Conservation (phyloP, 2,797 vertebrate species). For the Aldrovandia affinis region DNA sequence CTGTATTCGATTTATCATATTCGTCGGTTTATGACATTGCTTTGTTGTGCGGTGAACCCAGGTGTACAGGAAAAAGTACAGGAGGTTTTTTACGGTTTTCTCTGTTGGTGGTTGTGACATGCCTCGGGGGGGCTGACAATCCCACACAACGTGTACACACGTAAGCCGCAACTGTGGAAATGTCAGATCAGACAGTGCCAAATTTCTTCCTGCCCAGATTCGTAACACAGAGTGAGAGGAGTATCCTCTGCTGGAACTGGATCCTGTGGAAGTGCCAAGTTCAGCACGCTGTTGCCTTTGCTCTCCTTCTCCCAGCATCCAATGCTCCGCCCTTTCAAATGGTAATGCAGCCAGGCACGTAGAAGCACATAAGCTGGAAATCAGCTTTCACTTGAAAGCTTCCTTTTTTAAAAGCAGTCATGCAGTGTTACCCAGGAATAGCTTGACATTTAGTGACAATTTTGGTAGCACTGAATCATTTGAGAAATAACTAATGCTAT, state of each 20-base stretch:
- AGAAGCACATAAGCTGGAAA: constrained; percentile 51
- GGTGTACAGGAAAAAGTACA: constrained; percentile 34
- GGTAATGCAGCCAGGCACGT: constrained; percentile 62
- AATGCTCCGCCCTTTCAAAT: constrained; percentile 63
- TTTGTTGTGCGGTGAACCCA: constrained; percentile 39
- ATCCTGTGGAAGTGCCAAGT: constrained; percentile 62
- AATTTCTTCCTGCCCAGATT: constrained; percentile 37
- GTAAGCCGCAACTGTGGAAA: constrained; percentile 39
- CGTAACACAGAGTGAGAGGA: constrained; percentile 51
- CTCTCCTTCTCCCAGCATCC: constrained; percentile 24
- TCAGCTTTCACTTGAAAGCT: constrained; percentile 51
- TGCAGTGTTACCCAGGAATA: constrained; percentile 58
- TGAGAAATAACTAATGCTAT: constrained; percentile 42
- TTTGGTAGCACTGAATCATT: constrained; percentile 55
- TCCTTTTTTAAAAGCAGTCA: constrained; percentile 61
- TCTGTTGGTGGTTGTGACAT: constrained; percentile 42
- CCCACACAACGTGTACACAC: constrained; percentile 24
- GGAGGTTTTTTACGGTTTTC: constrained; percentile 43
- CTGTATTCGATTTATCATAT: constrained; percentile 29
- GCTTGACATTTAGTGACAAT: constrained; percentile 44
- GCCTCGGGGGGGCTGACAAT: constrained; percentile 31
- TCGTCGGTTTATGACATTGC: constrained; percentile 30
- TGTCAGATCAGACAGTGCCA: constrained; percentile 40
- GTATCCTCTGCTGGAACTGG: constrained; percentile 53
- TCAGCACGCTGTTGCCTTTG: constrained; percentile 54